Evolutionary conservation across 2,797 vertebrate genomes (phyloP).

Genomic region (Nannoperca obscura): DNA sequence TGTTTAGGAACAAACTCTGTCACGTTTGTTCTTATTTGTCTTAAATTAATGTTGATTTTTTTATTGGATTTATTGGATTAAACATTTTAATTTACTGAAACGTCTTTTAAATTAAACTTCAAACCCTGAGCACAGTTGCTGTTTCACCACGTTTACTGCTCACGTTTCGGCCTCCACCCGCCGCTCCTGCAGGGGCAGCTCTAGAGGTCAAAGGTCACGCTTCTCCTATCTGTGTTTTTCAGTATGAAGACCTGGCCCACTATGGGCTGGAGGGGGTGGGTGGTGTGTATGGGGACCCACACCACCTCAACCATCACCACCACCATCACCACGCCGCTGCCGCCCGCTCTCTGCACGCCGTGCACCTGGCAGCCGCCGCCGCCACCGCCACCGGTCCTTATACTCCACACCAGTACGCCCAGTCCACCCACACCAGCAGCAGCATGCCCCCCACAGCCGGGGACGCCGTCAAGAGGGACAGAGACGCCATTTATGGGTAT

Average conservation of each 20-base stretch:
- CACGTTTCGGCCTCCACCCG: background rate
- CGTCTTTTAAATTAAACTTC: background rate
- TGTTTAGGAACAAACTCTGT: background rate
- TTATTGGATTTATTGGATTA: background rate
- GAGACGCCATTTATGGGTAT: conserved; percentile 97
- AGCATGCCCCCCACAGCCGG: conserved; percentile 89
- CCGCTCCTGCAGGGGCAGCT: background rate
- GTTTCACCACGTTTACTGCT: no score
- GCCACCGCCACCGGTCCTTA: conserved; percentile 76
- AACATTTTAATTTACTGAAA: background rate
- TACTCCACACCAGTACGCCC: conserved; percentile 90
- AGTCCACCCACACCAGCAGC: conserved; percentile 84
- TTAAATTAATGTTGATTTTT: background rate
- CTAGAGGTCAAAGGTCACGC: conserved; percentile 53
- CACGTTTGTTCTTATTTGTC: background rate
- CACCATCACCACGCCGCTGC: conserved; percentile 80
- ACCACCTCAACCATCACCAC: conserved; percentile 68
- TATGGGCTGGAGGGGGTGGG: conserved; percentile 93
- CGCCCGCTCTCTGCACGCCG: conserved; percentile 90
- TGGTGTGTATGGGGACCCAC: conserved; percentile 92
- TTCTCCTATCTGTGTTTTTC: conserved; percentile 52
- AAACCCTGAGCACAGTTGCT: background rate
- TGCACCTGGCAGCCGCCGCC: conserved; percentile 90
- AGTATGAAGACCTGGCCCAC: conserved; percentile 95
- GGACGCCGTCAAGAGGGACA: conserved; percentile 94